Conservation (phyloP, 2,797 vertebrate species). For the Chelonia mydas region DNA sequence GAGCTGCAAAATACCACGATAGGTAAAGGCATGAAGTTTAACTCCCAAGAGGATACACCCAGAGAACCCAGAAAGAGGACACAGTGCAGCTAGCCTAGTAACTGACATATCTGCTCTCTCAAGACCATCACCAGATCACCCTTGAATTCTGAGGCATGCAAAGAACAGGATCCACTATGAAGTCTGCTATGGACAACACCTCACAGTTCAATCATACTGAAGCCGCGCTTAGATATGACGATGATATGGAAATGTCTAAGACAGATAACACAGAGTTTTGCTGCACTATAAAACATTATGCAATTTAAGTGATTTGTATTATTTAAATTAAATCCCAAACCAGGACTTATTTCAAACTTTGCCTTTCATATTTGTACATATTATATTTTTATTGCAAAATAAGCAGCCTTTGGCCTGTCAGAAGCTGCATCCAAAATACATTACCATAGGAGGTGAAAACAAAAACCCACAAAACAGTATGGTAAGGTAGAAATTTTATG, state of each 20-base stretch:
- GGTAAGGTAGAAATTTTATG: background rate
- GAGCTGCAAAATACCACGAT: background rate
- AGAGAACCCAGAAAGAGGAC: background rate
- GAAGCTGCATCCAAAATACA: background rate
- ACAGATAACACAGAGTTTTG: background rate
- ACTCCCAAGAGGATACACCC: background rate
- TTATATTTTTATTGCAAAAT: background rate
- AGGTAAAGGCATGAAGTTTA: background rate
- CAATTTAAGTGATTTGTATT: background rate
- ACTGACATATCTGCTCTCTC: background rate
- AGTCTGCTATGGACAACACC: background rate
- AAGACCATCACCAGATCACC: background rate
- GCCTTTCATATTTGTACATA: background rate
- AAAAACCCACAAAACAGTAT: background rate
- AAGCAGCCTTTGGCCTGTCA: background rate
- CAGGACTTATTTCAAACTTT: background rate
- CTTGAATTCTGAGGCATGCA: accelerated
- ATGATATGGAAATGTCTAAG: background rate
- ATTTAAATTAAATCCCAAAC: background rate
- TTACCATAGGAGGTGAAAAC: background rate
- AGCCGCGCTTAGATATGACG: background rate
- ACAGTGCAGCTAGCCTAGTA: background rate
- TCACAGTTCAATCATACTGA: accelerated
- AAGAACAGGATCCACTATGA: background rate
- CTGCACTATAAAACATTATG: background rate